These are phyloP conservation scores for Sebastes vulpes DNA, from an alignment of 2,797 vertebrate species.

Conservation along the genomic window DNA sequence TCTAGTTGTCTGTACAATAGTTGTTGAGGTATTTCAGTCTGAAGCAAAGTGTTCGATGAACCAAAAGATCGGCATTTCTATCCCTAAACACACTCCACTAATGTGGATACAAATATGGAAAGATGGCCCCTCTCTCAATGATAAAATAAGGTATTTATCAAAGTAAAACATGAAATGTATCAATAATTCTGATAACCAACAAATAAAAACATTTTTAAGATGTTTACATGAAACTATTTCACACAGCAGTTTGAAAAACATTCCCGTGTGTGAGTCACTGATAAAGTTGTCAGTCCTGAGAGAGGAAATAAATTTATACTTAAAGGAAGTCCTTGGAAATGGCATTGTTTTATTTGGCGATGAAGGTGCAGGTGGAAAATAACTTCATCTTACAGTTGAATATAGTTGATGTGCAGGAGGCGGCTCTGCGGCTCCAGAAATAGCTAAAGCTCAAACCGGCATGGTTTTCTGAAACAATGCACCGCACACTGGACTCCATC, in stretches of 20 bases:
- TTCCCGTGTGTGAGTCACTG: slow-evolving; percentile 34
- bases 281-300: slow-evolving; percentile 23
- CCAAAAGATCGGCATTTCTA: background rate
- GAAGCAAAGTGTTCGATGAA: background rate
- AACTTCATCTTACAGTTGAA: slow-evolving; percentile 55
- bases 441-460: slow-evolving; percentile 66
- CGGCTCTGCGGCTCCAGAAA: slow-evolving; percentile 70
- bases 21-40: background rate
- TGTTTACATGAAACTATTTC: background rate
- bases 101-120: background rate
- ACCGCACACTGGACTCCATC: slow-evolving; percentile 64
- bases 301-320: slow-evolving; percentile 65
- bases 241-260: slow-evolving; percentile 18
- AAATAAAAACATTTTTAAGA: slow-evolving; percentile 10
- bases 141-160: background rate
- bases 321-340: slow-evolving; percentile 73
- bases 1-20: background rate
- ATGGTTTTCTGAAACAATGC: slow-evolving; percentile 80
- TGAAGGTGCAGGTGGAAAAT: slow-evolving; percentile 64
- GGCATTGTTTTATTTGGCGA: slow-evolving; percentile 76
- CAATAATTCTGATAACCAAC: background rate
- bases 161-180: background rate
- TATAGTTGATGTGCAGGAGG: slow-evolving; percentile 62
- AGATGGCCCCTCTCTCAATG: background rate
- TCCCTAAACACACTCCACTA: background rate